phyloP scores from a whole-genome alignment of 1,140 invertebrate genomes.

The Grapholita molesta region DNA sequence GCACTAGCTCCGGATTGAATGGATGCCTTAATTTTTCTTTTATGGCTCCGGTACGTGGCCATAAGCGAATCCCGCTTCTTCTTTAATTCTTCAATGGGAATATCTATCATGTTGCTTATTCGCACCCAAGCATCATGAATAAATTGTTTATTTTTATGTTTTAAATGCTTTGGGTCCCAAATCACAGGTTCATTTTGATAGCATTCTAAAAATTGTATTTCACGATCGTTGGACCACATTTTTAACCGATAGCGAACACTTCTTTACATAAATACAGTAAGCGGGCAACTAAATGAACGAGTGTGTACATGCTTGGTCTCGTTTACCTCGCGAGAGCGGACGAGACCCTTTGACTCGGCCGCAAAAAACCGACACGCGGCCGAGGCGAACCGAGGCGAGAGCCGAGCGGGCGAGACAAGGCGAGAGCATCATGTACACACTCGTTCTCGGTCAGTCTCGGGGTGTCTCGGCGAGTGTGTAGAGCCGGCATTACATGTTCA shows the following conservation, averaged over 20 bases:
- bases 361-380: conserved; percentile 29
- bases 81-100: conserved; percentile 22
- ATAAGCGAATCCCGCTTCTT: conserved; percentile 21
- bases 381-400: conserved; percentile 26
- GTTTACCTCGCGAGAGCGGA: conserved; percentile 25
- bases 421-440: conserved; percentile 22
- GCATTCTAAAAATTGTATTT: conserved; percentile 22
- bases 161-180: conserved; percentile 22
- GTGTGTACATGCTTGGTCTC: conserved; percentile 25
- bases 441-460: conserved; percentile 23
- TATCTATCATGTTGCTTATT: conserved; percentile 17
- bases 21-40: conserved; percentile 23
- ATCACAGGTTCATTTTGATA: conserved; percentile 22
- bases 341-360: conserved; percentile 28
- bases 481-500: conserved; percentile 24
- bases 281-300: conserved; percentile 24
- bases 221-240: conserved; percentile 20
- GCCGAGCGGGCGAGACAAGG: conserved; percentile 22
- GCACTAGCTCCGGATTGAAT: conserved; percentile 31
- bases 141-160: conserved; percentile 25
- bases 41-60: conserved; percentile 19
- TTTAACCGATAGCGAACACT: conserved; percentile 1
- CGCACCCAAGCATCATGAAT: conserved; percentile 22
- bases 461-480: conserved; percentile 25
- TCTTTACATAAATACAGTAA: conserved; percentile 7